These are phyloP conservation scores for Kryptopterus vitreolus DNA, from an alignment of 2,797 vertebrate species.

Conservation along the genomic window DNA sequence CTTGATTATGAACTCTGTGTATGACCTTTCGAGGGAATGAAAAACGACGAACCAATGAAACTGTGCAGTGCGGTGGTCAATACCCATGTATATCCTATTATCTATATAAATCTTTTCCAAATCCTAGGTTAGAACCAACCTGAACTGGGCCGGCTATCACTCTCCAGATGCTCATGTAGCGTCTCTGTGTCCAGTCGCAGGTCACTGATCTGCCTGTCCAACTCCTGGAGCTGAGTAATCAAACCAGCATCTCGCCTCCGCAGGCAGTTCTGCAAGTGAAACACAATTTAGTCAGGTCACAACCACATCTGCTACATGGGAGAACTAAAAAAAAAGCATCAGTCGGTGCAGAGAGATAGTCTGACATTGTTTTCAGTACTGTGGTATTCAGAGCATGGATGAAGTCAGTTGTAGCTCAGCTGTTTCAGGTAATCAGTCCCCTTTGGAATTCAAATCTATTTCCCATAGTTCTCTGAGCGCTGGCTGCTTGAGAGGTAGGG, in stretches of 20 bases:
- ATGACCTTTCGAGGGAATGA: constrained; percentile 3
- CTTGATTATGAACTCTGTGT: constrained; percentile 37
- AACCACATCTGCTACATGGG: constrained; percentile 31
- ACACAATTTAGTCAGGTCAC: constrained; percentile 31
- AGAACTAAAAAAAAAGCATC: constrained; percentile 23
- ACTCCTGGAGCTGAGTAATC: constrained; percentile 86
- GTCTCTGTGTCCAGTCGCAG: constrained; percentile 84
- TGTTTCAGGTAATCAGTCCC: constrained; percentile 38
- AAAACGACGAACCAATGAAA: constrained; percentile 31
- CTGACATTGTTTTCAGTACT: constrained; percentile 29
- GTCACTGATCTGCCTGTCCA: constrained; percentile 92
- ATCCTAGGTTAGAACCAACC: constrained; percentile 67
- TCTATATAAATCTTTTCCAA: constrained; percentile 10
- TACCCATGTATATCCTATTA: constrained; percentile 16
- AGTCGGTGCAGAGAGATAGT: constrained; percentile 8
- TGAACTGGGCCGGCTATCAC: constrained; percentile 93
- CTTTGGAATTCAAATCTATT: constrained; percentile 43
- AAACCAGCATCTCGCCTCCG: constrained; percentile 86
- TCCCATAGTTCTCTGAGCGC: constrained; percentile 34
- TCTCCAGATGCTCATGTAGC: constrained; percentile 81
- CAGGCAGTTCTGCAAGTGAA: constrained; percentile 82
- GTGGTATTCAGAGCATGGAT: constrained; percentile 33
- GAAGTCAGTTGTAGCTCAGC: constrained; percentile 35
- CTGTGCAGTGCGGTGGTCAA: background rate
- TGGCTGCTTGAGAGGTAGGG: constrained; percentile 37